Base-by-base conservation (phyloP, 2,888 invertebrate species). In the Drosophila colorata region DNA sequence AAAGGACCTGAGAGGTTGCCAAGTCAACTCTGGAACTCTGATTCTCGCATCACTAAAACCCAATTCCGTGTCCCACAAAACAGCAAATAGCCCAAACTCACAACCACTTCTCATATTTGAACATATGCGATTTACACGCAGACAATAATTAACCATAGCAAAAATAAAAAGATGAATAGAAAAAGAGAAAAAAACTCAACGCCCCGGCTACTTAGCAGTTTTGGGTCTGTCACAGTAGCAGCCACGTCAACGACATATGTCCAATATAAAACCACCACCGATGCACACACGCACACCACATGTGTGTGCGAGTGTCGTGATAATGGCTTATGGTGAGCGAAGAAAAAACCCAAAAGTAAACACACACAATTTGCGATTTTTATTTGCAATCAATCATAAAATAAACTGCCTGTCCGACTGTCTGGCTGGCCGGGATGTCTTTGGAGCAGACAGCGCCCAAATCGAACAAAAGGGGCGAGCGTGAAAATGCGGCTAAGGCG, bases 311-410 rank as follows among this genome's bases (percentile, higher is more conserved):
- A 70, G 55, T 53, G 52, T 61, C 37, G 37, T 44, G 63, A 37
- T 67, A 43, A 48, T 41, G 63, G 52, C 44, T 63, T 48, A 38
- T 57, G 64, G 53, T 6, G 64, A 52, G 51, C 57, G 59, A 9
- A 49, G 56, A 78, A 79, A 74, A 67, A 82, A 79, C 77, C 77
- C 68, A 56, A 86, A 81, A 86, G 75, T 81, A 88, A 86, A 86
- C 77, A 88, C 52, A 76, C 53, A 83, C 73, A 80, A 78, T 86
- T 88, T 86, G 87, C 80, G 81, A 88, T 86, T 86, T 87, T 88
- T 88, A 88, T 87, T 88, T 81, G 88, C 86, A 88, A 87, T 87
- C 86, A 87, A 87, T 87, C 86, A 87, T 87, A 87, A 88, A 85
- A 80, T 80, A 86, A 88, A 86, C 81, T 81, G 87, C 81, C 74